Percentiles rank a stretch among this genome's conserved stretches.
These are phyloP conservation scores for Zoanthus sansibaricus DNA, from an alignment of 92 coral and sea anemone species.

Conservation along the genomic window DNA sequence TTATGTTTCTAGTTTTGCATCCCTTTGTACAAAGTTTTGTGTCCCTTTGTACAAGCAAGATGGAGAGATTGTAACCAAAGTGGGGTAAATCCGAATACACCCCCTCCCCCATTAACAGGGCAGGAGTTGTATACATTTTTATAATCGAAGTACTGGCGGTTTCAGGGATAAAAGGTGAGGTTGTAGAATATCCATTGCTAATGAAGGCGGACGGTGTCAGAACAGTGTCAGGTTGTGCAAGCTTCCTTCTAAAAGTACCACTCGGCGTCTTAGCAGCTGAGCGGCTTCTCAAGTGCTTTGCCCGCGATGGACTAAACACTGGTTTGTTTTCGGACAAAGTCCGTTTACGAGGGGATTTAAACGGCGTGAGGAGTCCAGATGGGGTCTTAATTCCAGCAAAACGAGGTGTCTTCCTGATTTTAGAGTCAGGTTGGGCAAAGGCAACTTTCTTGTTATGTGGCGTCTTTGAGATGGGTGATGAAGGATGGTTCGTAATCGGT, in stretches of 20 bases:
- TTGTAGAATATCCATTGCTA: conserved; percentile 36
- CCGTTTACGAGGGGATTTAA: conserved; percentile 65
- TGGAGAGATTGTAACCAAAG: no score
- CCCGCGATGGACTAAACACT: conserved; percentile 58
- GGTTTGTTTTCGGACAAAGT: conserved; percentile 60
- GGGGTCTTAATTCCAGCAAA: conserved; percentile 50
- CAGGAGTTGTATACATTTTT: conserved; percentile 62
- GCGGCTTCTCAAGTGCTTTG: conserved; percentile 54
- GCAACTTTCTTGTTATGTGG: conserved; percentile 21
- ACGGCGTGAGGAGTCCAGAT: conserved; percentile 61
- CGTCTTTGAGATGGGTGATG: conserved; percentile 10
- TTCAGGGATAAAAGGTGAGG: conserved; percentile 25
- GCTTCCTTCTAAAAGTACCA: conserved; percentile 31
- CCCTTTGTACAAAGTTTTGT: no score
- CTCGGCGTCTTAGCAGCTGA: conserved; percentile 53
- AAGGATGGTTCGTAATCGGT: conserved; percentile 32
- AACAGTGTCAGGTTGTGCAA: conserved; percentile 19
- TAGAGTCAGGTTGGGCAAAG: neutral
- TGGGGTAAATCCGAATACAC: no score
- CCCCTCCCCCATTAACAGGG: no score
- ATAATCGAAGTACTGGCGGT: conserved; percentile 47
- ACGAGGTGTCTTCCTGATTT: neutral
- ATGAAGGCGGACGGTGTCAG: conserved; percentile 60
- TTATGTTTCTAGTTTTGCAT: no score
- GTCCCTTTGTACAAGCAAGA: no score